Conservation (phyloP, 2,797 vertebrate species). For the Gymnopithys bicolor region DNA sequence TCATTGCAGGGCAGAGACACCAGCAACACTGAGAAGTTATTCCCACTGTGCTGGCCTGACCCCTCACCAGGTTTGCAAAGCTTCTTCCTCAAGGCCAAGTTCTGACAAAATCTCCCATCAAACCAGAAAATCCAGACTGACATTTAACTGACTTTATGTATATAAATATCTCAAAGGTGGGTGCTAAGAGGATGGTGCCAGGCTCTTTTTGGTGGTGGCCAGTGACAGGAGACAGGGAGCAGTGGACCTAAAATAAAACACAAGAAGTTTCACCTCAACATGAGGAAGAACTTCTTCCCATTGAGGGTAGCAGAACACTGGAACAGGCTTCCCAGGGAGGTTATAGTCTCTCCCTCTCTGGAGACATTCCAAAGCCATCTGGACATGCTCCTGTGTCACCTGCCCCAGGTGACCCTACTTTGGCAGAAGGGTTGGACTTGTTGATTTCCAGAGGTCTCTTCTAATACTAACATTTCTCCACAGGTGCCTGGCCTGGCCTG, state of each 20-base stretch:
- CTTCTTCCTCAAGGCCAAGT: neutral
- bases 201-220: neutral
- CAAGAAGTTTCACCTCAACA: neutral
- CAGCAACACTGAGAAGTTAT: neutral
- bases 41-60: neutral
- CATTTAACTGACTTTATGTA: neutral
- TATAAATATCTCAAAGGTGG: neutral
- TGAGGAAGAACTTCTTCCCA: neutral
- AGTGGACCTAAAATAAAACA: neutral
- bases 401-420: neutral
- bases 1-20: neutral
- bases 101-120: neutral
- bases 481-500: neutral
- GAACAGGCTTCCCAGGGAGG: neutral
- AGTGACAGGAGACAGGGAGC: accelerated
- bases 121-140: neutral
- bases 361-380: neutral
- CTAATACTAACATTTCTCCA: neutral
- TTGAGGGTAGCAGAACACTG: neutral
- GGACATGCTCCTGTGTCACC: neutral
- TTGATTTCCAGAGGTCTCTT: neutral
- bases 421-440: neutral
- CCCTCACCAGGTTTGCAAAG: neutral
- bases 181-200: neutral
- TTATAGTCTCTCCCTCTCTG: neutral